Percentiles rank a stretch among this genome's conserved stretches.
These are phyloP conservation scores for Oxygymnocypris stewartii DNA, from an alignment of 2,113 vertebrate genomes.

Conservation along the genomic window DNA sequence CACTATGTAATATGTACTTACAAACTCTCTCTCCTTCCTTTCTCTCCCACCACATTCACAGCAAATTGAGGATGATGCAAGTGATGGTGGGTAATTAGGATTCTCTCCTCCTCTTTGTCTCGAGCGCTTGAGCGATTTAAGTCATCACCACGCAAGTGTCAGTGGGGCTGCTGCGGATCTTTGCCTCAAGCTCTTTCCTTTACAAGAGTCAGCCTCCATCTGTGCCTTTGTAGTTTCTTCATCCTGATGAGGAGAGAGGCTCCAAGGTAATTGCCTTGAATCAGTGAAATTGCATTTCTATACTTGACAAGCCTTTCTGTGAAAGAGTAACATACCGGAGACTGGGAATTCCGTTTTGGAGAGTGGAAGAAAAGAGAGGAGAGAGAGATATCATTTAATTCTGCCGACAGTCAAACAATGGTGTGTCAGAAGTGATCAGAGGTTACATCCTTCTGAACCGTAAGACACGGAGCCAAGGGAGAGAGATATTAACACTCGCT, in stretches of 20 bases:
- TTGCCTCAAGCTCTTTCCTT: slow-evolving; percentile 54
- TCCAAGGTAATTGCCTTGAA: slow-evolving; percentile 79
- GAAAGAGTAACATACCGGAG: slow-evolving; percentile 77
- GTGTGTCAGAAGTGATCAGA: slow-evolving; percentile 76
- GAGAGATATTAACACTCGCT: slow-evolving; percentile 51
- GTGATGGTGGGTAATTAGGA: slow-evolving; percentile 53
- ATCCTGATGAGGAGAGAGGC: slow-evolving; percentile 54
- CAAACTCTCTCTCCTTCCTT: slow-evolving; percentile 26
- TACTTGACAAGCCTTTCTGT: slow-evolving; percentile 73
- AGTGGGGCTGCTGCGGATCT: slow-evolving; percentile 43
- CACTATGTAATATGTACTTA: slow-evolving; percentile 17
- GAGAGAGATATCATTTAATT: slow-evolving; percentile 75
- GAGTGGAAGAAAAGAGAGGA: slow-evolving; percentile 63
- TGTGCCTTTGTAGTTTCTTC: slow-evolving; percentile 55
- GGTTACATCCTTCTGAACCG: slow-evolving; percentile 71
- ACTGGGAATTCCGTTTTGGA: slow-evolving; percentile 71
- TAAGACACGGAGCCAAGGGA: slow-evolving; percentile 48
- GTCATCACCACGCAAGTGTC: slow-evolving; percentile 34
- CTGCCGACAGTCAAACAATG: slow-evolving; percentile 73
- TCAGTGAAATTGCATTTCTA: slow-evolving; percentile 79
- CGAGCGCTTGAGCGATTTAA: slow-evolving; percentile 48
- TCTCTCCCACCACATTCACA: slow-evolving; percentile 7
- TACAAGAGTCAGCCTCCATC: slow-evolving; percentile 56
- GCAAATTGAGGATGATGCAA: slow-evolving; percentile 45
- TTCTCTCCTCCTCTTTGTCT: slow-evolving; percentile 49